These are phyloP conservation scores for Lasaia peninsularis DNA, from an alignment of 1,140 invertebrate species.

Conservation along the genomic window DNA sequence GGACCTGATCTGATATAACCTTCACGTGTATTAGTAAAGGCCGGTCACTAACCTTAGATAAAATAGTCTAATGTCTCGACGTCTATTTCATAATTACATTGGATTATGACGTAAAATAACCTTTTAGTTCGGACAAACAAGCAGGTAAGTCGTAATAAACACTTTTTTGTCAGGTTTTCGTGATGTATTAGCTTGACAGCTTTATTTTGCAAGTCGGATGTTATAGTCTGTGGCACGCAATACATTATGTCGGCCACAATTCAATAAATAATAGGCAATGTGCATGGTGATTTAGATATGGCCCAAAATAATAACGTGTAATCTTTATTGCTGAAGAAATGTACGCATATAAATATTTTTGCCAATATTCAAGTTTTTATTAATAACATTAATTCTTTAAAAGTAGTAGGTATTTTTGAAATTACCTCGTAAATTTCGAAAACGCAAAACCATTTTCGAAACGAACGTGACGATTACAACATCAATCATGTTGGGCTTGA, in stretches of 20 bases:
- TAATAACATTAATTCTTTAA: too few species aligned
- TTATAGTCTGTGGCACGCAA: background rate
- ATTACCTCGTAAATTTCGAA: too few species aligned
- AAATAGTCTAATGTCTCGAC: conserved; percentile 41
- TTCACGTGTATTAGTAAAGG: conserved; percentile 50
- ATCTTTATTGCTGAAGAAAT: too few species aligned
- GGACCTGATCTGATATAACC: conserved; percentile 51
- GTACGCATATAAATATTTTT: too few species aligned
- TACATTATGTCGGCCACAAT: background rate
- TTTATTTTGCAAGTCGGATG: conserved; percentile 1
- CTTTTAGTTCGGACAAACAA: conserved; percentile 15
- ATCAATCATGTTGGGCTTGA: too few species aligned
- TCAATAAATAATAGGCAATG: too few species aligned
- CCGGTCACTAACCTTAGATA: conserved; percentile 50
- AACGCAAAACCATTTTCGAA: too few species aligned
- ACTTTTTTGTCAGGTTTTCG: conserved; percentile 13
- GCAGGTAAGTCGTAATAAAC: conserved; percentile 2
- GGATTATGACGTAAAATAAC: conserved; percentile 27
- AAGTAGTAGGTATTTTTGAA: too few species aligned
- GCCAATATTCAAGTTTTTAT: too few species aligned
- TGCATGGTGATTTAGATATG: too few species aligned
- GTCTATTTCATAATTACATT: conserved; percentile 40
- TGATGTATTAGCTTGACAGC: conserved; percentile 2
- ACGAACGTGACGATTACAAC: too few species aligned
- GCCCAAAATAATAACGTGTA: too few species aligned